phyloP scores from a whole-genome alignment of 2,113 vertebrate genomes.

The Cinclus cinclus region DNA sequence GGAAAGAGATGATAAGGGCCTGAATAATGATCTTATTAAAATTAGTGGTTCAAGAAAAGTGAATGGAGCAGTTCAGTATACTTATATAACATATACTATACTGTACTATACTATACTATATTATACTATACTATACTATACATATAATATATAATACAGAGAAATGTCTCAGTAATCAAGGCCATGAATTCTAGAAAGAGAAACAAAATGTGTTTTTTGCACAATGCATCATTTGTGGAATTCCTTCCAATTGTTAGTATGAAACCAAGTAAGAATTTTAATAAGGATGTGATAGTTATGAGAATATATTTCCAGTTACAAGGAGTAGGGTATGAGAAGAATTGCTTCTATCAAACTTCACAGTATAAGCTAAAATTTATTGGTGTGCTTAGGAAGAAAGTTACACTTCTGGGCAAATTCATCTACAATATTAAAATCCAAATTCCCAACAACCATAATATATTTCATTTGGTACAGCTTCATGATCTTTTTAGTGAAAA shows the following conservation, averaged over 20 bases:
- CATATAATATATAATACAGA: not conserved
- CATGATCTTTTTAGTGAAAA: not conserved
- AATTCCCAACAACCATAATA: not conserved
- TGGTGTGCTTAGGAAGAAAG: not conserved
- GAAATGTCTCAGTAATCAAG: not conserved
- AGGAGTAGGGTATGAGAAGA: not conserved
- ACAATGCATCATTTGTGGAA: not conserved
- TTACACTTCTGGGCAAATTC: not conserved
- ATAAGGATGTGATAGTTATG: not conserved
- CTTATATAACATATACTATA: not conserved
- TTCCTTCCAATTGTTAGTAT: not conserved
- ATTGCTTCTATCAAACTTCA: not conserved
- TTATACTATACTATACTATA: too few species aligned
- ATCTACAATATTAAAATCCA: not conserved
- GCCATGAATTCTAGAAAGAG: not conserved
- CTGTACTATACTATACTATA: too few species aligned
- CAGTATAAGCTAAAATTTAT: not conserved
- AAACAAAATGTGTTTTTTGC: fast-evolving
- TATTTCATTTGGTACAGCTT: not conserved
- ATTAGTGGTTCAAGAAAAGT: not conserved
- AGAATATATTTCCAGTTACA: not conserved
- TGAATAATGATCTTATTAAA: not conserved
- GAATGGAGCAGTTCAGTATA: not conserved
- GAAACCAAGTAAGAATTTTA: not conserved
- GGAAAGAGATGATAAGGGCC: not conserved